Evolutionary conservation across 2,888 invertebrate species (phyloP).

Genomic region (Dryomyza anilis): DNA sequence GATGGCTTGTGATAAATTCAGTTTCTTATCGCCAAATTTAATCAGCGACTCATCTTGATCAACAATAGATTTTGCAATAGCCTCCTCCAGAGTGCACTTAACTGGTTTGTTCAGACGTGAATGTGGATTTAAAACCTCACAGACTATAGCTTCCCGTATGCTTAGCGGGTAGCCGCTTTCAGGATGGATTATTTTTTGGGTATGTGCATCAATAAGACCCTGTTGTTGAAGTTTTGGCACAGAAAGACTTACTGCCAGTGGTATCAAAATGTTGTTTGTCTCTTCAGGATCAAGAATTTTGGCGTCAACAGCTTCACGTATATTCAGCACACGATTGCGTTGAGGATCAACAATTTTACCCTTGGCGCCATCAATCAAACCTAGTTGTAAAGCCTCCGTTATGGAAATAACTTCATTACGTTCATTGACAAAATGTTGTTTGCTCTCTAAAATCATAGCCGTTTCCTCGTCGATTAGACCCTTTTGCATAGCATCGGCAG

Average conservation of each 20-base stretch:
- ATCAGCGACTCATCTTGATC: constrained; percentile 74
- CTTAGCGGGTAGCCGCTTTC: constrained; percentile 81
- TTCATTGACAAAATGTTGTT: constrained; percentile 65
- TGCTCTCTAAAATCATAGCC: constrained; percentile 70
- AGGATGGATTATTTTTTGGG: constrained; percentile 82
- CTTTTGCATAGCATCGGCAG: constrained; percentile 77
- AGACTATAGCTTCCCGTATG: constrained; percentile 82
- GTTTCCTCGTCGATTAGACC: constrained; percentile 80
- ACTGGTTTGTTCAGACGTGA: constrained; percentile 72
- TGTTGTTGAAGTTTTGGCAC: constrained; percentile 84
- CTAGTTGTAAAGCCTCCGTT: constrained; percentile 74
- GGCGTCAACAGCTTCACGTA: constrained; percentile 82
- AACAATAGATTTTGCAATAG: constrained; percentile 73
- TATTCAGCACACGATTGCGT: constrained; percentile 77
- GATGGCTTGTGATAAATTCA: constrained; percentile 75
- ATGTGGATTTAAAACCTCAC: constrained; percentile 84
- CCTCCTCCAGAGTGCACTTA: constrained; percentile 76
- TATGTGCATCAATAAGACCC: constrained; percentile 78
- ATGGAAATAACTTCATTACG: constrained; percentile 71
- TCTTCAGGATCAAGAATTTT: constrained; percentile 81
- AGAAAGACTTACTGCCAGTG: constrained; percentile 79
- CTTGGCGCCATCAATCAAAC: constrained; percentile 72
- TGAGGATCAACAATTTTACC: constrained; percentile 85
- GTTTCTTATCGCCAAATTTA: constrained; percentile 66
- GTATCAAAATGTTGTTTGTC: constrained; percentile 77